Evolutionary conservation across 35 echinoderm and acorn worm genomes (phyloP), one percentile per base, ranked within the genome.

Genomic region (Heliocidaris tuberculata): DNA sequence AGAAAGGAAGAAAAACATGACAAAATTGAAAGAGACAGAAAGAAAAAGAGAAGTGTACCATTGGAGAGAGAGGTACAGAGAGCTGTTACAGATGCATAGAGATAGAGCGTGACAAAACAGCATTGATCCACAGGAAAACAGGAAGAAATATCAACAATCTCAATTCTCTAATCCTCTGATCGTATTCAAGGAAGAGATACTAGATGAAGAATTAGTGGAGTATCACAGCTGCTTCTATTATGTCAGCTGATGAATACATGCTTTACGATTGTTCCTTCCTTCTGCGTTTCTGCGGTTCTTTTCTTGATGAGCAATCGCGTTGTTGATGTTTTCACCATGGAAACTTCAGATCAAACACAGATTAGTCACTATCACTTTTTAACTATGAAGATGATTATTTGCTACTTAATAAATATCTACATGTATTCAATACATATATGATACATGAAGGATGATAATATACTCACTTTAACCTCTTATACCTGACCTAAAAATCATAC

Each of bases 291-390:
- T 78, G 21, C 19, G 27, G 27, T 78, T 78, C 65, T 78, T 6
- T 78, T n/a, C 21, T 6, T 7, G 27, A 78, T 78, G 65, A 78
- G 65, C 27, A 78, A 78, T 78, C 2, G 8, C n/a, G n/a, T n/a
- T 78, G 65, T n/a, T 78, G 65, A 78, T 78, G 65, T 78, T 78
- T 78, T 78, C 21, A 78, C 65, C 65, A 78, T 19, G 65, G 65
- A 78, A 19, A 78, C 65, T 19, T 27, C 27, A 78, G 65, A 78
- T 78, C 7, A 78, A n/a, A 78, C 27, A 78, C 65, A 78, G 65
- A 78, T 78, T n/a, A 4, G 65, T 24, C 21, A 19, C 27, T 0
- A n/a, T 78, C 65, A n/a, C 65, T 78, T 78, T 42, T 21, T 5
- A 78, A 78, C 27, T n/a, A 21, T 78, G 65, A 78, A 78, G 65